These are phyloP conservation scores for Anagrus nilaparvatae DNA, from an alignment of 1,140 invertebrate genomes.

Conservation along the genomic window DNA sequence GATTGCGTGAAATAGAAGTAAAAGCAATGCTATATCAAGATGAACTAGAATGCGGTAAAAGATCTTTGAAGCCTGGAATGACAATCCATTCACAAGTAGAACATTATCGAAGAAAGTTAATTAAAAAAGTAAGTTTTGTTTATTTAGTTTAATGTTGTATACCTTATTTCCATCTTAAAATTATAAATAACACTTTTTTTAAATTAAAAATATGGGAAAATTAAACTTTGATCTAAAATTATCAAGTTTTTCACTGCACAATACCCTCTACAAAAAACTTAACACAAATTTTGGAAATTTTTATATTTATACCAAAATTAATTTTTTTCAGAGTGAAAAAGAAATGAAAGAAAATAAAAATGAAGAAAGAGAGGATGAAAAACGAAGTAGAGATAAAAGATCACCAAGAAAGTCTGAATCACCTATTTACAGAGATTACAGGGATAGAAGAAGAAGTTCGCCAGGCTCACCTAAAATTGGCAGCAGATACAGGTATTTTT, in stretches of 20 bases:
- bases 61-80: constrained; percentile 67
- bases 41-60: constrained; percentile 80
- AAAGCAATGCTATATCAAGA: constrained; percentile 94
- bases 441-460: constrained; percentile 32
- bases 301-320: not conserved
- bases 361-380: constrained; percentile 37
- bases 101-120: constrained; percentile 82
- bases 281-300: not conserved
- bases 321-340: constrained; percentile 29
- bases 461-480: constrained; percentile 29
- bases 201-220: too few species aligned
- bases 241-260: too few species aligned
- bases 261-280: not conserved
- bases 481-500: constrained; percentile 24
- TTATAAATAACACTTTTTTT: not conserved
- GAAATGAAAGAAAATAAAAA: constrained; percentile 36
- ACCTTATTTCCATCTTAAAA: too few species aligned
- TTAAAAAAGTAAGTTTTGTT: constrained; percentile 57
- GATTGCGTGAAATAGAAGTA: constrained; percentile 85
- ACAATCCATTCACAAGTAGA: constrained; percentile 75
- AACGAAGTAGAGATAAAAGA: constrained; percentile 34
- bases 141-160: not conserved
- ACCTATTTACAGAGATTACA: constrained; percentile 32
- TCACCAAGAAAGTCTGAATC: constrained; percentile 39
- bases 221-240: too few species aligned